phyloP scores from a whole-genome alignment of 2,113 vertebrate species.

The Kryptolebias marmoratus region DNA sequence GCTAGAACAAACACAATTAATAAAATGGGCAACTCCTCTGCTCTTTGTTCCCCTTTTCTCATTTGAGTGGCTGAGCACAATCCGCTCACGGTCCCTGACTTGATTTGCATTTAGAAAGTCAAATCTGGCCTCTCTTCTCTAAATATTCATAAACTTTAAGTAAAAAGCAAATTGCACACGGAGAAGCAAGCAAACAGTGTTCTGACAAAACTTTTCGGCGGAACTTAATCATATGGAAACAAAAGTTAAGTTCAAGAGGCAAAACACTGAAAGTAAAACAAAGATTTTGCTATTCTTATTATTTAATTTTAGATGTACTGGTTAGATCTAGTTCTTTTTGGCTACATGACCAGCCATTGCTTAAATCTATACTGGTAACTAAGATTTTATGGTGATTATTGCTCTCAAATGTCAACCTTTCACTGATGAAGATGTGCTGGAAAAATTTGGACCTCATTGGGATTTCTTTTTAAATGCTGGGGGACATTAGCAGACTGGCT shows the following conservation, averaged over 20 bases:
- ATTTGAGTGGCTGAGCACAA: conserved; percentile 51
- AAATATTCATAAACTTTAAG: conserved; percentile 54
- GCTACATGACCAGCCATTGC: neutral
- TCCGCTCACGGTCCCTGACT: conserved; percentile 23
- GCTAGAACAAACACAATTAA: conserved; percentile 74
- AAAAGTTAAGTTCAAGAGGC: neutral
- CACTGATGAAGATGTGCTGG: conserved; percentile 23
- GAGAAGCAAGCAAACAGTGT: neutral
- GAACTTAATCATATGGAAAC: neutral
- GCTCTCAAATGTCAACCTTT: conserved; percentile 43
- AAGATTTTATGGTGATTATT: neutral
- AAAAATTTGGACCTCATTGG: conserved; percentile 29
- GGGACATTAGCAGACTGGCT: conserved; percentile 43
- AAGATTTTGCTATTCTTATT: neutral
- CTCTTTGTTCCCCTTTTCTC: conserved; percentile 57
- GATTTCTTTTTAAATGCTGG: conserved; percentile 36
- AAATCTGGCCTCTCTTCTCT: conserved; percentile 44
- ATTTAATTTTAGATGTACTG: neutral
- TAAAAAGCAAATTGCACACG: conserved; percentile 33
- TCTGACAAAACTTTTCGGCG: conserved; percentile 17
- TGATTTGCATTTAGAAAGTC: conserved; percentile 68
- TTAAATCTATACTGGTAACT: neutral
- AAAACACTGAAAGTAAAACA: neutral
- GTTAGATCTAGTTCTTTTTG: neutral
- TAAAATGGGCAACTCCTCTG: conserved; percentile 65